phyloP scores from a whole-genome alignment of 2,888 invertebrate genomes.

The Helobdella robusta region DNA sequence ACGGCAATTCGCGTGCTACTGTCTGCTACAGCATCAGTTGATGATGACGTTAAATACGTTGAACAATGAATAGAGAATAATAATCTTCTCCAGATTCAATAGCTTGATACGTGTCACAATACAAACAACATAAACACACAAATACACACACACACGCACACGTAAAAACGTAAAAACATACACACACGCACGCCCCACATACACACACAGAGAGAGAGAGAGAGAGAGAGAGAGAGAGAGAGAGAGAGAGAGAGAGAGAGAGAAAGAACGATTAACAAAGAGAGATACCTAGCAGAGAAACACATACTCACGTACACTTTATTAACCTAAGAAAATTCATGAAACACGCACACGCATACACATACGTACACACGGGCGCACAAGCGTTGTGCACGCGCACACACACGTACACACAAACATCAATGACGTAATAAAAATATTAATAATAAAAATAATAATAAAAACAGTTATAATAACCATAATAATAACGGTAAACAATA shows the following conservation, averaged over 20 bases:
- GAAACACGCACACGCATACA: conserved; percentile 1
- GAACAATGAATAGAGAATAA: too few species aligned
- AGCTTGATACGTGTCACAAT: neutral
- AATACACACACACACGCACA: conserved; percentile 1
- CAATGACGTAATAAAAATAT: neutral
- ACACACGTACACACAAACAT: neutral
- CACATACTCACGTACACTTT: neutral
- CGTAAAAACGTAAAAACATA: neutral
- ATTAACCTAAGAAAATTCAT: neutral
- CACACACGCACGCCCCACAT: conserved; percentile 2
- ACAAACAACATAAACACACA: neutral
- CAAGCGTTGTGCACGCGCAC: neutral
- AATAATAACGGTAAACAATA: too few species aligned
- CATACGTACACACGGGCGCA: conserved; percentile 1
- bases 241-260: conserved; percentile 6
- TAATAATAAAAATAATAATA: neutral
- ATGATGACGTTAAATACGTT: too few species aligned
- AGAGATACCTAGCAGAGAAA: too few species aligned
- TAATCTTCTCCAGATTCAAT: neutral
- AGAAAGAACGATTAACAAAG: too few species aligned
- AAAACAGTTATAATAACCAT: neutral
- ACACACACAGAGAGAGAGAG: neutral
- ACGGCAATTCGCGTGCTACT: too few species aligned
- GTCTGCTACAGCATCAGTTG: too few species aligned
- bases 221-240: neutral